A percentile compares a stretch with the other conserved stretches of the same genome.
These are phyloP conservation scores for Calameuta pallipes DNA, from an alignment of 2,888 invertebrate species.

Conservation along the genomic window DNA sequence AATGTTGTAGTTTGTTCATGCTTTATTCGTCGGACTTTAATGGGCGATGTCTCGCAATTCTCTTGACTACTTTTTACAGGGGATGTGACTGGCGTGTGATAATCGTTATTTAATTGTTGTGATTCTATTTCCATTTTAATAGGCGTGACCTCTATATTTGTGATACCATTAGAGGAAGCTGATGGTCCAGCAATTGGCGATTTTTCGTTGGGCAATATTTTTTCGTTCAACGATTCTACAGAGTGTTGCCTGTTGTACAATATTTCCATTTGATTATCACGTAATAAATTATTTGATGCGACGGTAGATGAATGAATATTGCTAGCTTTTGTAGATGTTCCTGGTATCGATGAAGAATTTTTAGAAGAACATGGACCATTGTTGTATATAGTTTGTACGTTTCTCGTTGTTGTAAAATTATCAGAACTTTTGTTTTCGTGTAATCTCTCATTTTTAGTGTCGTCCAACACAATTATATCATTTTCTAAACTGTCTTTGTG, in stretches of 20 bases:
- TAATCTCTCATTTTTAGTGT: not conserved
- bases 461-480: not conserved
- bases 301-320: not conserved
- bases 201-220: not conserved
- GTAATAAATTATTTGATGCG: not conserved
- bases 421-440: not conserved
- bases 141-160: not conserved
- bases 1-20: constrained; percentile 62
- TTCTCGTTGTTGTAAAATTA: not conserved
- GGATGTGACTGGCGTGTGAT: not conserved
- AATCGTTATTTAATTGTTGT: not conserved
- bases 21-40: constrained; percentile 43
- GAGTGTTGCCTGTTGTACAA: too few species aligned
- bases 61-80: not conserved
- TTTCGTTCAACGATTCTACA: too few species aligned
- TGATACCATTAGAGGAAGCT: not conserved
- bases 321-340: not conserved
- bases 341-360: not conserved
- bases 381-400: not conserved
- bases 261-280: not conserved
- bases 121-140: not conserved
- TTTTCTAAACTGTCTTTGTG: not conserved
- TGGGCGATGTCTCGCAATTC: not conserved
- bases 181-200: not conserved
- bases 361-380: not conserved